Conservation (phyloP, 2,797 vertebrate species). For the Mus spretus region DNA sequence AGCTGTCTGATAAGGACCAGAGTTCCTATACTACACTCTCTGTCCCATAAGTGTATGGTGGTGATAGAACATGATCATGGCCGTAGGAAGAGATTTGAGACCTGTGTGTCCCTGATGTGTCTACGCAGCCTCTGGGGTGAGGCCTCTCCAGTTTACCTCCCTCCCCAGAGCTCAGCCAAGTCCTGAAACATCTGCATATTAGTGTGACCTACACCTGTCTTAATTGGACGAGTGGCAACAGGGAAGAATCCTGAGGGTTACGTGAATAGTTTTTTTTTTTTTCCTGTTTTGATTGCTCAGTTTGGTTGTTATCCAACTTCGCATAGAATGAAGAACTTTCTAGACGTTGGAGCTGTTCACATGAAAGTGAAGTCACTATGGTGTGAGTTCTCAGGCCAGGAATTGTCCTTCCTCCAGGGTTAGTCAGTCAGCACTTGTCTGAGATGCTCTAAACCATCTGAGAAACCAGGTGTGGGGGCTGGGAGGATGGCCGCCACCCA, state of each 20-base stretch:
- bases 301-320: conserved; percentile 5
- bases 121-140: not conserved
- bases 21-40: not conserved
- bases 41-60: not conserved
- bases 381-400: not conserved
- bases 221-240: not conserved
- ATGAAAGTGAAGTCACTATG: not conserved
- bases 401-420: not conserved
- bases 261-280: not conserved
- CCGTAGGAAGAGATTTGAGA: not conserved
- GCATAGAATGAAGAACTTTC: conserved; percentile 26
- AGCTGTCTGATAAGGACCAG: not conserved
- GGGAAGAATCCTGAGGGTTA: not conserved
- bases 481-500: not conserved
- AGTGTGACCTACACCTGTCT: fast-evolving
- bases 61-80: fast-evolving
- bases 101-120: fast-evolving
- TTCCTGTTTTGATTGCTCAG: not conserved
- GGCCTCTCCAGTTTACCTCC: not conserved
- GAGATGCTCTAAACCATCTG: not conserved
- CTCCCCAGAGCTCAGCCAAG: not conserved
- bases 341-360: not conserved
- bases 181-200: not conserved
- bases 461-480: not conserved
- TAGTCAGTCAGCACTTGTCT: not conserved